phyloP scores from a whole-genome alignment of 2,113 vertebrate species.

The Maylandia zebra region DNA sequence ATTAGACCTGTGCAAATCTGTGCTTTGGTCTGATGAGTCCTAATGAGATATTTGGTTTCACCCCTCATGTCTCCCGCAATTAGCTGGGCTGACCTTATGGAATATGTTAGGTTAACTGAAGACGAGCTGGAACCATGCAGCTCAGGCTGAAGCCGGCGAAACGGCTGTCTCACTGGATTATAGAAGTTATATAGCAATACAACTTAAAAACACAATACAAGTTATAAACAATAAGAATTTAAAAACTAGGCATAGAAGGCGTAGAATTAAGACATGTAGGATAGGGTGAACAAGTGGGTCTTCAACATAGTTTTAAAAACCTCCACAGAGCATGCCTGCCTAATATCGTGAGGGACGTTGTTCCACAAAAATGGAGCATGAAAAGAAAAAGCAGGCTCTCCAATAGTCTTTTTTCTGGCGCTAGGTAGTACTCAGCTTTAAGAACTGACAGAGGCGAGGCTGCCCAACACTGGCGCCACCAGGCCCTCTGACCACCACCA shows the following conservation, averaged over 20 bases:
- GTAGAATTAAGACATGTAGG: not conserved
- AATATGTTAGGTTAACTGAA: not conserved
- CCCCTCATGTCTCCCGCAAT: not conserved
- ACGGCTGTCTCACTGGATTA: not conserved
- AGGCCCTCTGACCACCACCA: not conserved
- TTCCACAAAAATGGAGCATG: not conserved
- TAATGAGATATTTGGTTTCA: not conserved
- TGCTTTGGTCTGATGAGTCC: not conserved
- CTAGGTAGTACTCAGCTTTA: not conserved
- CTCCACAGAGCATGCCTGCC: not conserved
- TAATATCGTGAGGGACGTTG: not conserved
- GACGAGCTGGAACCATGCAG: not conserved
- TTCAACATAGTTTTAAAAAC: not conserved
- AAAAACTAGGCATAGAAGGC: not conserved
- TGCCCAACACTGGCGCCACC: not conserved
- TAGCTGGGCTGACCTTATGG: not conserved
- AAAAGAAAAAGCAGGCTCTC: not conserved
- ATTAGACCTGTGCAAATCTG: not conserved
- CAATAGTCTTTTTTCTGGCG: not conserved
- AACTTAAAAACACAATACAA: not conserved
- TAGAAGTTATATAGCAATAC: not conserved
- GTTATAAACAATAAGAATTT: not conserved
- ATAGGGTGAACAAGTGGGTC: not conserved
- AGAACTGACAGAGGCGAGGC: not conserved
- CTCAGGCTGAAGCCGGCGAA: not conserved